phyloP scores from a whole-genome alignment of 2,797 vertebrate genomes.

The Diglossa cyanea region DNA sequence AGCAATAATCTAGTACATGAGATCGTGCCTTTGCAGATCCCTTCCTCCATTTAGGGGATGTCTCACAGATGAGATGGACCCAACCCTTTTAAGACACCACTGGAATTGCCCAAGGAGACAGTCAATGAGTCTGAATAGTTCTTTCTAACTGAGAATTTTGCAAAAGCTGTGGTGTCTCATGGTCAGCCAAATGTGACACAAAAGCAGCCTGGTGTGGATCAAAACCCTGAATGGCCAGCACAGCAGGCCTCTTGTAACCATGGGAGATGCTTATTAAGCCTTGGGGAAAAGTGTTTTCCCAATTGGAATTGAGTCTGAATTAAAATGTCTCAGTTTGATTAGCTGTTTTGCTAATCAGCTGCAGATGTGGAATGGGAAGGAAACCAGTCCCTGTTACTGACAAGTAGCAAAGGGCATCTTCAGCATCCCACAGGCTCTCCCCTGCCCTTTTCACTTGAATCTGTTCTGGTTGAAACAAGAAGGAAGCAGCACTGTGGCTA shows the following conservation, averaged over 20 bases:
- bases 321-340: slow-evolving; percentile 52
- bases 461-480: neutral
- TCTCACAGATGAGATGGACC: too few relatives aligned
- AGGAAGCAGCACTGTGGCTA: neutral
- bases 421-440: neutral
- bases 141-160: neutral
- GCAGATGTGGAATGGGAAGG: neutral
- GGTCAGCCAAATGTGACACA: neutral
- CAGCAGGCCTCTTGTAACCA: neutral
- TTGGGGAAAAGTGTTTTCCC: slow-evolving; percentile 8
- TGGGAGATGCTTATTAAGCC: neutral
- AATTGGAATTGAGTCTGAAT: neutral
- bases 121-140: neutral
- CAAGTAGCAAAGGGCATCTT: neutral
- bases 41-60: neutral
- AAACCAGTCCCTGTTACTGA: neutral
- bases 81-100: too few relatives aligned
- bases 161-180: neutral
- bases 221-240: neutral
- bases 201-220: neutral
- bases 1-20: neutral
- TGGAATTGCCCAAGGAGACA: neutral
- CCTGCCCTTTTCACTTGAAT: neutral
- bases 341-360: slow-evolving; percentile 20
- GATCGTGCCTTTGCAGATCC: neutral